These are phyloP conservation scores for Salvator merianae DNA, from an alignment of 2,113 vertebrate species.

Conservation along the genomic window DNA sequence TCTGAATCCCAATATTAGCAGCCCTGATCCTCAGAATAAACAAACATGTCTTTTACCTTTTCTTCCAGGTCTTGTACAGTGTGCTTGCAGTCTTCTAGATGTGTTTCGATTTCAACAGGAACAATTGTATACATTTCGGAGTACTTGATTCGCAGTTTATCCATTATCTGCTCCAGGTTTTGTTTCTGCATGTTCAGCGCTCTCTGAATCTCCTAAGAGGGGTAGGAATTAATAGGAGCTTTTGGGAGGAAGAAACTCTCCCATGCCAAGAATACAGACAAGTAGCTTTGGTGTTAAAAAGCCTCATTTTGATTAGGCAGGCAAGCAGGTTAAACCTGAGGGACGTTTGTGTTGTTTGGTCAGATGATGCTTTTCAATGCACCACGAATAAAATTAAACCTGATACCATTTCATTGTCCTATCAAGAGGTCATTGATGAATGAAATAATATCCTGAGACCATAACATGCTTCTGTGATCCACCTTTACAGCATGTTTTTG, in stretches of 20 bases:
- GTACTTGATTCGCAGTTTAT: constrained; percentile 83
- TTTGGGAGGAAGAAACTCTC: not conserved
- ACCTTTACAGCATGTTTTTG: constrained; percentile 21
- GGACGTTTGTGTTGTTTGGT: constrained; percentile 53
- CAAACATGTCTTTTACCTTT: constrained; percentile 78
- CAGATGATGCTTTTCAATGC: constrained; percentile 62
- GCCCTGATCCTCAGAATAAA: not conserved
- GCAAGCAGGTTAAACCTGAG: constrained; percentile 49
- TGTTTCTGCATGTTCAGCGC: constrained; percentile 80
- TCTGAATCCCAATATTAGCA: not conserved
- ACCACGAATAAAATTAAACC: constrained; percentile 67
- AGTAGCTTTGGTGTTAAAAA: constrained; percentile 47
- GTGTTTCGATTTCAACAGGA: constrained; percentile 79
- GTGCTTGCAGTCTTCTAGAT: constrained; percentile 79
- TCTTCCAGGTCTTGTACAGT: constrained; percentile 79
- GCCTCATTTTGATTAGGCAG: constrained; percentile 35
- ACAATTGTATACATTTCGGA: constrained; percentile 78
- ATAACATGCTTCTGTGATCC: constrained; percentile 37
- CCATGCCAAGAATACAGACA: constrained; percentile 32
- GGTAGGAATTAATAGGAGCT: not conserved
- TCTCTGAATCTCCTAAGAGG: constrained; percentile 81
- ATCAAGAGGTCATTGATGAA: constrained; percentile 40
- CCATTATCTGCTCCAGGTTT: constrained; percentile 78
- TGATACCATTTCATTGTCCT: constrained; percentile 61
- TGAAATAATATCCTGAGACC: constrained; percentile 41